Percentiles rank a stretch among this genome's conserved stretches.
Evolutionary conservation across 2,888 invertebrate genomes (phyloP).

Genomic region (Dryocosmus kuriphilus): DNA sequence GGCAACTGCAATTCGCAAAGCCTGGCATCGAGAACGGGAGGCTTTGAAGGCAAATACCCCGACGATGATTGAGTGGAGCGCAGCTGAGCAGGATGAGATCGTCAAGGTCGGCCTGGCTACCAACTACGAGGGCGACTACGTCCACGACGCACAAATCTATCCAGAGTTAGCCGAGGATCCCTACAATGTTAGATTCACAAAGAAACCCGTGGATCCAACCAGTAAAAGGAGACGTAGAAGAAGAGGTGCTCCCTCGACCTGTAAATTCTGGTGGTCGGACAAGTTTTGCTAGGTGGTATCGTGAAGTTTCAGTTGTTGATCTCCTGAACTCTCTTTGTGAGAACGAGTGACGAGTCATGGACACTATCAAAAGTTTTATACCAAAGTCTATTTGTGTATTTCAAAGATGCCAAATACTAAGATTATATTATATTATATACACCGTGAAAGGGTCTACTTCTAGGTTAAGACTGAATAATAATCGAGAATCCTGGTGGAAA

Average conservation of each 20-base stretch:
- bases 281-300: conserved; percentile 70
- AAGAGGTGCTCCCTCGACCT: conserved; percentile 79
- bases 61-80: conserved; percentile 91
- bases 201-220: conserved; percentile 87
- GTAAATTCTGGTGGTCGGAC: conserved; percentile 79
- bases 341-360: conserved; percentile 72
- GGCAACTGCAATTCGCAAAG: conserved; percentile 90
- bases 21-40: conserved; percentile 96
- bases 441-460: conserved; percentile 62
- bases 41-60: conserved; percentile 87
- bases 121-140: conserved; percentile 94
- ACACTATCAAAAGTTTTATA: conserved; percentile 80
- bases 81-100: conserved; percentile 93
- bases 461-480: conserved; percentile 36
- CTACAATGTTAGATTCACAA: conserved; percentile 93
- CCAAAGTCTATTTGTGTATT: conserved; percentile 84
- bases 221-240: conserved; percentile 85
- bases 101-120: conserved; percentile 89
- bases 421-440: conserved; percentile 70
- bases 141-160: conserved; percentile 92
- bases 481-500: conserved; percentile 13
- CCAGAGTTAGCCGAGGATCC: conserved; percentile 97
- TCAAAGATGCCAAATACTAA: conserved; percentile 81
- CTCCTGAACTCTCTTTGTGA: conserved; percentile 44
- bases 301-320: conserved; percentile 48